A percentile compares a stretch with the other conserved stretches of the same genome.
These are phyloP conservation scores for Penaeus indicus DNA, from an alignment of 1,140 invertebrate genomes.

Conservation along the genomic window DNA sequence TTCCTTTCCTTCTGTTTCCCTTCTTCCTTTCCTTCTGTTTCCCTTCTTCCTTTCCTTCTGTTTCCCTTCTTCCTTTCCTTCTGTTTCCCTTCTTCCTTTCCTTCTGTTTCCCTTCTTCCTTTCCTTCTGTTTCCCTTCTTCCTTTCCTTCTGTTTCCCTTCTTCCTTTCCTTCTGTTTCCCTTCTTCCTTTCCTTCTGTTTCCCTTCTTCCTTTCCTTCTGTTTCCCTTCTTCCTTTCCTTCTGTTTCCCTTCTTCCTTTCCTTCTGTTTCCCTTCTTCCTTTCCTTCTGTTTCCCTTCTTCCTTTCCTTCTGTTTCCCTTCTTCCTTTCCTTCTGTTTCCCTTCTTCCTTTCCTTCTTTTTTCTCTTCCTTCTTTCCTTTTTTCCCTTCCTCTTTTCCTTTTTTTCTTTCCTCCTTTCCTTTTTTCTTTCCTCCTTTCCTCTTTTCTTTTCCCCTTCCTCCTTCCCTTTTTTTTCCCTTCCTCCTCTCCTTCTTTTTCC, in stretches of 20 bases:
- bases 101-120: not conserved
- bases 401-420: not conserved
- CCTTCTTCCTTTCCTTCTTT: not conserved
- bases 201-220: too few species aligned
- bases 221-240: too few species aligned
- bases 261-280: too few species aligned
- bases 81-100: not conserved
- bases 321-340: not conserved
- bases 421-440: not conserved
- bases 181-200: too few species aligned
- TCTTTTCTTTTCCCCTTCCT: not conserved
- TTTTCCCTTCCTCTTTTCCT: not conserved
- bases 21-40: slow-evolving; percentile 9
- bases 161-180: not conserved
- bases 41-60: not conserved
- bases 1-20: not conserved
- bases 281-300: too few species aligned
- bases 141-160: not conserved
- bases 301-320: not conserved
- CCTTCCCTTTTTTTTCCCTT: not conserved
- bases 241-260: too few species aligned
- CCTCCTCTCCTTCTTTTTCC: not conserved
- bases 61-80: not conserved
- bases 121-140: not conserved
- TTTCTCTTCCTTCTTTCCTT: not conserved